Conservation (phyloP, 2,888 invertebrate genomes). For the Rhimphoctona megacephalus region DNA sequence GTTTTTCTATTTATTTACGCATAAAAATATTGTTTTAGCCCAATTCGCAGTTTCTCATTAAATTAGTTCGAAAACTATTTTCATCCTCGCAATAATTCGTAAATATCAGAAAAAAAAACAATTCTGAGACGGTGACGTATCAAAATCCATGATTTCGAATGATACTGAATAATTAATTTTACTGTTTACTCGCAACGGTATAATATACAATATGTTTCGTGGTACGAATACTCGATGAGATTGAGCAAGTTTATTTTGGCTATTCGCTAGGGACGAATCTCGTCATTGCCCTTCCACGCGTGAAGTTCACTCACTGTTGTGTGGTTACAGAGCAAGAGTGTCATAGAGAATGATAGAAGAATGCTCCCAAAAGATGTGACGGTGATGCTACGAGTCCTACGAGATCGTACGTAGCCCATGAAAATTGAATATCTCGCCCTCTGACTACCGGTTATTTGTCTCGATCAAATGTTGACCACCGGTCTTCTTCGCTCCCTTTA, state of each 20-base stretch:
- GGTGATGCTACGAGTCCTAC: constrained; percentile 42
- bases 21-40: too few species aligned
- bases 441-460: constrained; percentile 75
- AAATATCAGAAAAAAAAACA: background rate
- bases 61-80: background rate
- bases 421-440: constrained; percentile 50
- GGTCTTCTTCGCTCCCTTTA: constrained; percentile 70
- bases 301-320: constrained; percentile 17
- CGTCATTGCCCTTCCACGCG: constrained; percentile 14
- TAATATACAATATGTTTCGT: background rate
- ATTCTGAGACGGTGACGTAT: background rate
- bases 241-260: background rate
- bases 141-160: too few species aligned
- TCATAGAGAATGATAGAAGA: constrained; percentile 4
- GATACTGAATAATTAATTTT: background rate
- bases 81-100: background rate
- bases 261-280: constrained; percentile 25
- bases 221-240: background rate
- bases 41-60: background rate
- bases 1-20: background rate
- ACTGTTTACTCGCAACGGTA: background rate
- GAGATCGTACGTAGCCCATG: constrained; percentile 14
- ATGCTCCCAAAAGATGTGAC: constrained; percentile 7
- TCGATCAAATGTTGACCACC: constrained; percentile 82
- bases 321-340: constrained; percentile 20